Evolutionary conservation across 1,140 invertebrate species (phyloP), one percentile per base, ranked within the genome.

Genomic region (Cydia pomonella): DNA sequence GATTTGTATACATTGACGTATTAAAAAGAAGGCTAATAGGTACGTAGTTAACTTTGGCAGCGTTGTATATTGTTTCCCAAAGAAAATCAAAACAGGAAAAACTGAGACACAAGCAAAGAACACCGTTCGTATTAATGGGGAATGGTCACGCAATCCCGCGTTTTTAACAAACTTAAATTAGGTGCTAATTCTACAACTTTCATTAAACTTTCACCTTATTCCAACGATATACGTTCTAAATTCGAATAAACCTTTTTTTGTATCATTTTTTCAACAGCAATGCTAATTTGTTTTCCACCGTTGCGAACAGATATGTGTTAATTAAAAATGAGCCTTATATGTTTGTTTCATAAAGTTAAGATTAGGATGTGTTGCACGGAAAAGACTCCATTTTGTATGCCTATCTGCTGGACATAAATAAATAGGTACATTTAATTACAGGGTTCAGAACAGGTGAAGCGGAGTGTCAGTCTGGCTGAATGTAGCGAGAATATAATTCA

Each of bases 61-160:
- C 64, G 29, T 2, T 69, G 64, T 69, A 69, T 33, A 12, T 33
- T 18, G 7, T 38, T 38, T 18, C 1, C 3, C 0, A 69, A 69
- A 9, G 18, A 69, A 82, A 66, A 76, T 79, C 50, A 79, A 73
- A 76, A 44, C 75, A 73, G 77, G 79, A 77, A 76, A 83, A 85
- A 79, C 76, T 81, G 82, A 84, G 81, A 79, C 81, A 80, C 81
- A 77, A 78, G 73, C 75, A 83, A 84, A 80, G 83, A 84, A 87
- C 82, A 80, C 76, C 80, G 64, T n/a, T 33, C 64, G n/a, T 18
- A 18, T 69, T 69, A 69, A 69, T 69, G 64, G 64, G 29, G 18
- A 6, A 33, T 33, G n/a, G 64, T 69, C 64, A 69, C 64, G 64
- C 64, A 33, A 69, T 69, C 2, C 7, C 16, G 41, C 64, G 64